Percentiles rank a stretch among this genome's conserved stretches.
Conservation (phyloP, 2,888 invertebrate species). For the Stictocephala bisonia region DNA sequence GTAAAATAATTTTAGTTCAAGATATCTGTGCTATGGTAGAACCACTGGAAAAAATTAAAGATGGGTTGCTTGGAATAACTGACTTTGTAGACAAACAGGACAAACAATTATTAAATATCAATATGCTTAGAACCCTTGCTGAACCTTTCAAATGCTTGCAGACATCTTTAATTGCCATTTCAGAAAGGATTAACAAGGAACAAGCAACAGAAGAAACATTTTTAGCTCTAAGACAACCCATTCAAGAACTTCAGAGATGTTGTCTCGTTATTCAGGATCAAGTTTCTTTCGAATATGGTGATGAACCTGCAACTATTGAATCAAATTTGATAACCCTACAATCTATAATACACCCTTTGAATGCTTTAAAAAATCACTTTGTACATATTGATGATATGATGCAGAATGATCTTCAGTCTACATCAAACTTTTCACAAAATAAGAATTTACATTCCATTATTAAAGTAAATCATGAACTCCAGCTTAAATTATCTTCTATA, state of each 20-base stretch:
- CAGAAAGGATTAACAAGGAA: conserved; percentile 49
- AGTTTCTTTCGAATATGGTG: conserved; percentile 56
- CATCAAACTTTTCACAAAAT: conserved; percentile 10
- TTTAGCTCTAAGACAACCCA: conserved; percentile 56
- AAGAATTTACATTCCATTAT: conserved; percentile 33
- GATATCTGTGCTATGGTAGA: conserved; percentile 48
- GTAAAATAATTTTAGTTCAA: conserved; percentile 42
- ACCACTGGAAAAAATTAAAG: conserved; percentile 54
- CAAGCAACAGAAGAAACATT: conserved; percentile 45
- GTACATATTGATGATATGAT: conserved; percentile 48
- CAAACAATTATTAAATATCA: conserved; percentile 51
- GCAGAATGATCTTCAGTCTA: conserved; percentile 5
- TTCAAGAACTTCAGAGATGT: conserved; percentile 57
- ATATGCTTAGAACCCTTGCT: conserved; percentile 54
- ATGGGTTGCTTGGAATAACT: conserved; percentile 51
- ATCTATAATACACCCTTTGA: conserved; percentile 56
- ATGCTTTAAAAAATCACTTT: conserved; percentile 54
- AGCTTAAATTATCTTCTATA: conserved; percentile 43
- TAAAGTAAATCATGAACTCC: conserved; percentile 42
- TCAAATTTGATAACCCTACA: conserved; percentile 57
- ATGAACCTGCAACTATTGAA: conserved; percentile 56
- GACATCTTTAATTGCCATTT: conserved; percentile 54
- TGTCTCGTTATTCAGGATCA: conserved; percentile 59
- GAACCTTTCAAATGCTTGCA: conserved; percentile 57
- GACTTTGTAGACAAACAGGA: conserved; percentile 53